phyloP scores from a whole-genome alignment of 2,888 invertebrate species.

The Rhorus exstirpatorius region DNA sequence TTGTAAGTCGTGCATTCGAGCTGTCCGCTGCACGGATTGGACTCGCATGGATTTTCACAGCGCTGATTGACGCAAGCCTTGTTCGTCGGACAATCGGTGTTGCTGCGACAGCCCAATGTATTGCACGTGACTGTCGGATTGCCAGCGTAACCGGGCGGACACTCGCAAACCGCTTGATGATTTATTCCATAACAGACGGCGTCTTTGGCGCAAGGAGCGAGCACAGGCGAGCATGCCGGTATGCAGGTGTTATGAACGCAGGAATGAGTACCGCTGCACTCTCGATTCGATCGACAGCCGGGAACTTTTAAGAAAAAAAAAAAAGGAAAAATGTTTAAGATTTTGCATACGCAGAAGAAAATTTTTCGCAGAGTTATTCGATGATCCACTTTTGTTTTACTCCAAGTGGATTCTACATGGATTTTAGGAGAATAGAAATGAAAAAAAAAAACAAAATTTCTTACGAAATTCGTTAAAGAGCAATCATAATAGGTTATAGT shows the following conservation, averaged over 20 bases:
- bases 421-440: background rate
- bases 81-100: slow-evolving; percentile 93
- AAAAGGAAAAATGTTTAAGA: background rate
- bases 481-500: background rate
- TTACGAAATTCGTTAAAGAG: background rate
- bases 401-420: background rate
- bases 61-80: slow-evolving; percentile 93
- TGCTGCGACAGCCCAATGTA: slow-evolving; percentile 92
- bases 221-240: slow-evolving; percentile 90
- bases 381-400: background rate
- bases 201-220: slow-evolving; percentile 91
- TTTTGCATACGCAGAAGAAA: background rate
- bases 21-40: slow-evolving; percentile 90
- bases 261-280: slow-evolving; percentile 94
- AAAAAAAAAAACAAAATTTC: background rate
- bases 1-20: slow-evolving; percentile 92
- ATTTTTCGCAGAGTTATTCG: background rate
- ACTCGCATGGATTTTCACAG: slow-evolving; percentile 92
- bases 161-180: slow-evolving; percentile 94
- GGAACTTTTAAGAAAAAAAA: slow-evolving; percentile 78
- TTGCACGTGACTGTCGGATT: slow-evolving; percentile 92
- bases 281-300: slow-evolving; percentile 91
- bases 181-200: slow-evolving; percentile 93
- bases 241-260: slow-evolving; percentile 94
- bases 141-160: slow-evolving; percentile 93